These are phyloP conservation scores for Crocidura indochinensis DNA, from an alignment of 2,797 vertebrate species.

Conservation along the genomic window DNA sequence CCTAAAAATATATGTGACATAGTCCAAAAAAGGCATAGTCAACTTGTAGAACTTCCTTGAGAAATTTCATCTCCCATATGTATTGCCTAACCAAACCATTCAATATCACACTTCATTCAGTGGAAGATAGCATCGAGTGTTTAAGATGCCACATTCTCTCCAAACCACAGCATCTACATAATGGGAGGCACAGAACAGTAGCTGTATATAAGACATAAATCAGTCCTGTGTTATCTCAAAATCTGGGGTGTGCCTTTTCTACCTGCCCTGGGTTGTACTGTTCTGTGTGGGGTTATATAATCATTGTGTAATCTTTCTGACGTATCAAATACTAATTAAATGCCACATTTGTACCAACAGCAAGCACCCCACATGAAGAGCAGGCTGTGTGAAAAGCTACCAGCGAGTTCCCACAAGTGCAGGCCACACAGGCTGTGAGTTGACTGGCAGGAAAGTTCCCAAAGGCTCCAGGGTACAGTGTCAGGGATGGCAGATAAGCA, in stretches of 20 bases:
- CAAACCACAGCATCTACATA: neutral
- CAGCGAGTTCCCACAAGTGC: neutral
- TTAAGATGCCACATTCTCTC: slow-evolving; percentile 1
- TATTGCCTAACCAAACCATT: neutral
- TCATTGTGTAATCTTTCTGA: neutral
- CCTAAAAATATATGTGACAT: slow-evolving; percentile 6
- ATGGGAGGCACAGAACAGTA: neutral
- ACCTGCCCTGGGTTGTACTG: neutral
- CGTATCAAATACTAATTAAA: slow-evolving; percentile 31
- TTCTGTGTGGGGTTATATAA: neutral
- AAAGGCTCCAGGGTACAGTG: neutral
- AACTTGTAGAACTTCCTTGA: neutral
- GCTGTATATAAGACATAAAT: neutral
- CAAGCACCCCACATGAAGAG: neutral
- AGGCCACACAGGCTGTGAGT: neutral
- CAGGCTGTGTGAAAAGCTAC: neutral
- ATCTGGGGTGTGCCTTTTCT: neutral
- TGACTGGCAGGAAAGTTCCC: neutral
- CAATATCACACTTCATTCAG: neutral
- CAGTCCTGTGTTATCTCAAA: slow-evolving; percentile 12
- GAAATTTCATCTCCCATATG: neutral
- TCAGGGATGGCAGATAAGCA: neutral
- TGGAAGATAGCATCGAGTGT: slow-evolving; percentile 2
- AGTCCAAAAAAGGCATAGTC: neutral
- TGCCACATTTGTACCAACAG: neutral